Conservation (phyloP, 2,113 vertebrate genomes). For the Steatornis caripensis region DNA sequence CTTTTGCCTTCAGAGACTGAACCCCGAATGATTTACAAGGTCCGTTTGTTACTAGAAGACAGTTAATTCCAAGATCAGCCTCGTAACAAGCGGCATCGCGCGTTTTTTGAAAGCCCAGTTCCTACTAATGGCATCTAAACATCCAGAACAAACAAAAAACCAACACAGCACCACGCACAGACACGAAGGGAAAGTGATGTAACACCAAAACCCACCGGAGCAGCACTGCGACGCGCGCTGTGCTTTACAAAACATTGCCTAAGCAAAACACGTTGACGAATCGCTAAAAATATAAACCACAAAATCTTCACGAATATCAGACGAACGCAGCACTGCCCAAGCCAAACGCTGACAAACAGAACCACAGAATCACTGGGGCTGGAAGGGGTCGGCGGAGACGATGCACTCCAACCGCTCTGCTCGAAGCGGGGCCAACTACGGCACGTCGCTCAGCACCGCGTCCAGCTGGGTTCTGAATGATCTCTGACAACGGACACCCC, state of each 20-base stretch:
- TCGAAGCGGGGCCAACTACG: too few relatives aligned
- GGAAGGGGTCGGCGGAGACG: background rate
- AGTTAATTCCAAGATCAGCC: background rate
- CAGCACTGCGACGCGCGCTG: too few relatives aligned
- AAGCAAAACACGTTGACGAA: background rate
- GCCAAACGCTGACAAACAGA: background rate
- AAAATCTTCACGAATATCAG: background rate
- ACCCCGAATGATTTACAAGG: background rate
- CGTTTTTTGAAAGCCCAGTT: background rate
- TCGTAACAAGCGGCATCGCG: background rate
- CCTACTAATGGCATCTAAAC: too few relatives aligned
- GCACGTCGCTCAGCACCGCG: too few relatives aligned
- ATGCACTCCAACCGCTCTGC: background rate
- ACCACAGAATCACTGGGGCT: background rate
- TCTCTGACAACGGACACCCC: background rate
- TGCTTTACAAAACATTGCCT: background rate
- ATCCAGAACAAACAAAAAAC: too few relatives aligned
- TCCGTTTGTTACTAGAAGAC: background rate
- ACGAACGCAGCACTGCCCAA: background rate
- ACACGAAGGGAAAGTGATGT: background rate
- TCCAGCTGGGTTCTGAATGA: too few relatives aligned
- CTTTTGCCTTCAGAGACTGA: background rate
- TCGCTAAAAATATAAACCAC: too few relatives aligned
- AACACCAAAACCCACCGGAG: background rate
- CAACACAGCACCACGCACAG: too few relatives aligned